Evolutionary conservation across 2,888 invertebrate genomes (phyloP).

Genomic region (Melitaea athalia): DNA sequence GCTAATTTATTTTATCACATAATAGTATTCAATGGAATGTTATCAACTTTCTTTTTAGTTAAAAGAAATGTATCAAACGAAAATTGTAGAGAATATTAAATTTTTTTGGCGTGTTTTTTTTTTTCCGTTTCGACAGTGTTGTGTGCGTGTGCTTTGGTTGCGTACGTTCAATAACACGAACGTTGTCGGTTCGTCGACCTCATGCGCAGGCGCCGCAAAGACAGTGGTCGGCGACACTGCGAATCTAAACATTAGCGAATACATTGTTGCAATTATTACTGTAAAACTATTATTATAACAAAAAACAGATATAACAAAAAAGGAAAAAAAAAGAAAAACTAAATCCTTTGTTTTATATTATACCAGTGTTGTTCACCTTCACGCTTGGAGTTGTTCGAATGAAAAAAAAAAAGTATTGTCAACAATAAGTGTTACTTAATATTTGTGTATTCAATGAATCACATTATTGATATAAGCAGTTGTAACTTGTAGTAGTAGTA

Average conservation of each 20-base stretch:
- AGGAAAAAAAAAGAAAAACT: too few species aligned
- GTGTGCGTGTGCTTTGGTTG: slow-evolving; percentile 32
- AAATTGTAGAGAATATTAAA: too few species aligned
- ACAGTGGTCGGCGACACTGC: slow-evolving; percentile 54
- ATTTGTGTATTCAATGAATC: background rate
- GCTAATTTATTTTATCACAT: too few species aligned
- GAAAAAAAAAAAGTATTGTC: background rate
- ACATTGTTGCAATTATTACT: slow-evolving; percentile 25
- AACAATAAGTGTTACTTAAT: background rate
- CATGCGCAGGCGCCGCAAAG: slow-evolving; percentile 71
- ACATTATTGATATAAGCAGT: background rate
- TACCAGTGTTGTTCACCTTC: background rate
- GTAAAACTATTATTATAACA: slow-evolving; percentile 12
- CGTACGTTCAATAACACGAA: slow-evolving; percentile 68
- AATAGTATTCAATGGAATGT: too few species aligned
- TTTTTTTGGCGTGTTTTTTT: slow-evolving; percentile 8
- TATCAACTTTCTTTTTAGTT: too few species aligned
- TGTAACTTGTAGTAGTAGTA: background rate
- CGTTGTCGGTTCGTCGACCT: slow-evolving; percentile 72
- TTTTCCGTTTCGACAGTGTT: slow-evolving; percentile 2
- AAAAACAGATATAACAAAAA: slow-evolving; percentile 5
- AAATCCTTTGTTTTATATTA: background rate
- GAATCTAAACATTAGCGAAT: slow-evolving; percentile 45
- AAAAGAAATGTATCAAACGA: too few species aligned
- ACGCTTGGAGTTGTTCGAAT: background rate